Conservation (phyloP, 1,140 invertebrate species). For the Aleiodes sp. region DNA sequence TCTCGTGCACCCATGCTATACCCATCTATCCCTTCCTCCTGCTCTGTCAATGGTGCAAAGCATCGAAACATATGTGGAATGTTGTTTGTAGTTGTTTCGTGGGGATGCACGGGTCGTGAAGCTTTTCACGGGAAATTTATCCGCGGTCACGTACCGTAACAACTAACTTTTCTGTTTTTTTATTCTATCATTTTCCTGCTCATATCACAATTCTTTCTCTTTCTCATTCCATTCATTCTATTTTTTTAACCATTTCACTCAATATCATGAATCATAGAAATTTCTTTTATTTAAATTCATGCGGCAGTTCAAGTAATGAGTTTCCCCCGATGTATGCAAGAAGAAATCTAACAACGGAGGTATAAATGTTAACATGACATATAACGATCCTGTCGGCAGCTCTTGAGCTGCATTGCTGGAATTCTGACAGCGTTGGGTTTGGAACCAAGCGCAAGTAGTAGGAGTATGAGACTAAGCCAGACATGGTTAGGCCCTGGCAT, state of each 20-base stretch:
- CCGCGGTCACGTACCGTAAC: constrained; percentile 14
- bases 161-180: constrained; percentile 23
- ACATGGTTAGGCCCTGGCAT: constrained; percentile 60
- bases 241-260: neutral
- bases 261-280: neutral
- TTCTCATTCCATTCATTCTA: neutral
- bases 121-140: constrained; percentile 31
- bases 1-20: neutral
- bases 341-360: too few relatives aligned
- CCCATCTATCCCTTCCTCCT: neutral
- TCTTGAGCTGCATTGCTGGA: neutral
- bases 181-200: neutral
- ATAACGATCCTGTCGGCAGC: too few relatives aligned
- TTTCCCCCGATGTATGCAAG: too few relatives aligned
- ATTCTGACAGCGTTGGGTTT: neutral
- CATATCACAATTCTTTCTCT: neutral
- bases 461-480: constrained; percentile 42
- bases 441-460: constrained; percentile 22
- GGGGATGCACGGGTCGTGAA: constrained; percentile 1
- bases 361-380: too few relatives aligned
- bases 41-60: neutral
- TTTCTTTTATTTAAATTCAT: neutral
- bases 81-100: constrained; percentile 28
- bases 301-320: too few relatives aligned
- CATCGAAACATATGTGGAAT: constrained; percentile 36